Evolutionary conservation across 2,113 vertebrate species (phyloP).

Genomic region (Ammospiza nelsoni): DNA sequence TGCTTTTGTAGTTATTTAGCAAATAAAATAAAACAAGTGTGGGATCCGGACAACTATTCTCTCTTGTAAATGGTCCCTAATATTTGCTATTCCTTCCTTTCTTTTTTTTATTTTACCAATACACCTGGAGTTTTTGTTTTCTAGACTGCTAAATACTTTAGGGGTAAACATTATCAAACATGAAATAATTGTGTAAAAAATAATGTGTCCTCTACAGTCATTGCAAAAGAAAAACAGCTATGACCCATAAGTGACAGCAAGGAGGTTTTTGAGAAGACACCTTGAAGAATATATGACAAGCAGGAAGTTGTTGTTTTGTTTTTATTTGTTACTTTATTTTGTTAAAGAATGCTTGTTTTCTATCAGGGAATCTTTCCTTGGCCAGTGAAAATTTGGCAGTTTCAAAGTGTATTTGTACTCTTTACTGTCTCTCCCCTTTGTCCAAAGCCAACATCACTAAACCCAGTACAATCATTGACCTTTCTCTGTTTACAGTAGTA

Average conservation of each 20-base stretch:
- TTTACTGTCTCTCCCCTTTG: background rate
- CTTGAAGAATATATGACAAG: background rate
- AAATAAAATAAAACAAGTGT: background rate
- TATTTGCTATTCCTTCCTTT: background rate
- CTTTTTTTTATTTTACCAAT: background rate
- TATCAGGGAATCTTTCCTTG: background rate
- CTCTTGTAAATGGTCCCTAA: background rate
- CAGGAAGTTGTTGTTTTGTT: background rate
- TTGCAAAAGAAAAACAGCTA: background rate
- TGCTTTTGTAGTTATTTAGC: background rate
- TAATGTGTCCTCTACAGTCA: accelerated
- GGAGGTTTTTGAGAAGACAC: background rate
- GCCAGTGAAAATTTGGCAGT: background rate
- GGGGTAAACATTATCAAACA: background rate
- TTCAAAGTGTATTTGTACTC: background rate
- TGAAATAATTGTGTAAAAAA: background rate
- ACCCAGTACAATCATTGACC: background rate
- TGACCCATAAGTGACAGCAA: background rate
- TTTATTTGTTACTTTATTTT: background rate
- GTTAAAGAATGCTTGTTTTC: background rate
- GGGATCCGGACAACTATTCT: background rate
- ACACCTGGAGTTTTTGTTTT: background rate
- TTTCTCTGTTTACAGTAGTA: background rate
- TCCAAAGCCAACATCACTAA: background rate
- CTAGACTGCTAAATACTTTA: background rate